Conservation (phyloP, 2,797 vertebrate species). For the Enteromius mattozi region DNA sequence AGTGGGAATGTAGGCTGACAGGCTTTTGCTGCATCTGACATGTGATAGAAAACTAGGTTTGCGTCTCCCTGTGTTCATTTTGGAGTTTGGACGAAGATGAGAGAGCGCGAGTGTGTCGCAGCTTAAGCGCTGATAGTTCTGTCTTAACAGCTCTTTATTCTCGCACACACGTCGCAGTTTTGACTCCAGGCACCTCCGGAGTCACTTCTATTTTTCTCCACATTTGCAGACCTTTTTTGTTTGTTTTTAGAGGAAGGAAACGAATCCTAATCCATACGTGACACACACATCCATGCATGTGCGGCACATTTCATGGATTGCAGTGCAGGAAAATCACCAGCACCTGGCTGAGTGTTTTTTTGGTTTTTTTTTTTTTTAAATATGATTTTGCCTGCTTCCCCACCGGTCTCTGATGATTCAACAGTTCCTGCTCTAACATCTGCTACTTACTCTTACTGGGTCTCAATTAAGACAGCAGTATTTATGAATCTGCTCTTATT, state of each 20-base stretch:
- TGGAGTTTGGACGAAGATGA: slow-evolving; percentile 56
- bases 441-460: slow-evolving; percentile 81
- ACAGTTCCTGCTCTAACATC: slow-evolving; percentile 83
- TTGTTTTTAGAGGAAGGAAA: slow-evolving; percentile 42
- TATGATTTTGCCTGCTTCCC: slow-evolving; percentile 73
- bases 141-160: slow-evolving; percentile 46
- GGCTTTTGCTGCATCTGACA: slow-evolving; percentile 53
- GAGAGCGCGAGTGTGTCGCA: slow-evolving; percentile 44
- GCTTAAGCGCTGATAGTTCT: slow-evolving; percentile 48
- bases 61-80: slow-evolving; percentile 51
- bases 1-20: slow-evolving; percentile 57
- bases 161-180: slow-evolving; percentile 40
- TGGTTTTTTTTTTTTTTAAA: slow-evolving; percentile 65
- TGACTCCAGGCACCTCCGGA: slow-evolving; percentile 50
- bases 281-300: slow-evolving; percentile 32
- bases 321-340: slow-evolving; percentile 65
- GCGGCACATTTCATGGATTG: slow-evolving; percentile 33
- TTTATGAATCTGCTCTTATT: slow-evolving; percentile 72
- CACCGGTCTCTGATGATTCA: slow-evolving; percentile 80
- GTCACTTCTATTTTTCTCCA: slow-evolving; percentile 38
- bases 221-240: slow-evolving; percentile 33
- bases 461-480: slow-evolving; percentile 81
- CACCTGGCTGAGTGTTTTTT: slow-evolving; percentile 72
- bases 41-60: slow-evolving; percentile 54
- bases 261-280: slow-evolving; percentile 29